Evolutionary conservation across 2,113 vertebrate genomes (phyloP).

Genomic region (Pomatorhinus ruficollis): DNA sequence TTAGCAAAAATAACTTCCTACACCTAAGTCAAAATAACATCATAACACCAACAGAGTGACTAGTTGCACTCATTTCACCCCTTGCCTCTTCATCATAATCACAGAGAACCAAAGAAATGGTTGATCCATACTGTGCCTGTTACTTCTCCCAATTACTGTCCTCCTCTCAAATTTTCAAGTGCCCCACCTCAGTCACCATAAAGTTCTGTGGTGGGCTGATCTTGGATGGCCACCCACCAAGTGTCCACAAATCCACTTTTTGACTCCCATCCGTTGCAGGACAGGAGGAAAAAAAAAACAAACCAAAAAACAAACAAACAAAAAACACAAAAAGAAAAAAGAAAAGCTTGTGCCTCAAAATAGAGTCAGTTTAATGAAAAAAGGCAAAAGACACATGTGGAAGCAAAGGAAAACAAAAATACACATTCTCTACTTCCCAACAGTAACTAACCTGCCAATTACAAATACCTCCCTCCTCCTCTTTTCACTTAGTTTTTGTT

Average conservation of each 20-base stretch:
- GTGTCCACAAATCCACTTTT: background rate
- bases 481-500: background rate
- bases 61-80: background rate
- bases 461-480: background rate
- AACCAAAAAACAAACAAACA: no score
- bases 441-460: background rate
- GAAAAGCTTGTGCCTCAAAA: background rate
- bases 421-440: background rate
- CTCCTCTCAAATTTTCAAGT: background rate
- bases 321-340: no score
- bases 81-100: background rate
- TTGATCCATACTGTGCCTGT: background rate
- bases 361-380: background rate
- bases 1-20: background rate
- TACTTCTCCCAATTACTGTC: background rate
- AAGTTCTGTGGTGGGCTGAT: background rate
- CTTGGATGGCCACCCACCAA: background rate
- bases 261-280: background rate
- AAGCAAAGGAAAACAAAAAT: background rate
- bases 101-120: background rate
- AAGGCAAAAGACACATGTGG: rapidly evolving
- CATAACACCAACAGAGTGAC: background rate
- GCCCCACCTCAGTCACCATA: background rate
- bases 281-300: background rate
- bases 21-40: background rate